phyloP scores from a whole-genome alignment of 2,888 invertebrate genomes.

The Podabrus alpinus region DNA sequence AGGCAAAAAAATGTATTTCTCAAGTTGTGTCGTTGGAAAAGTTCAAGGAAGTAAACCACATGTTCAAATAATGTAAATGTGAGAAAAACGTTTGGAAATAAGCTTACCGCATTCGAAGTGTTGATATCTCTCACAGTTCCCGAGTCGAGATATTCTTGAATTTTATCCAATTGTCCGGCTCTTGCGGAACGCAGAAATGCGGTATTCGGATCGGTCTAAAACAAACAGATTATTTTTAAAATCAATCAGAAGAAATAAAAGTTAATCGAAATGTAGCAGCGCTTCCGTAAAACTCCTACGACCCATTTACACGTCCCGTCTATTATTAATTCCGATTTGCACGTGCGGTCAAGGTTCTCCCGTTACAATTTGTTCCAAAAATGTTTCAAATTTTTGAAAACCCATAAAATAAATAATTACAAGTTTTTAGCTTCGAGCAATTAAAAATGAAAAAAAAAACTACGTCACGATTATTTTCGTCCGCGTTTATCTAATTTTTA shows the following conservation, averaged over 20 bases:
- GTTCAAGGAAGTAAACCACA: background rate
- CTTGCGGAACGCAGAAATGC: constrained; percentile 96
- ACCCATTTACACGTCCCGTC: background rate
- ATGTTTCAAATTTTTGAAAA: background rate
- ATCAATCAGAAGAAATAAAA: background rate
- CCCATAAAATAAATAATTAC: background rate
- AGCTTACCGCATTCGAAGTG: constrained; percentile 92
- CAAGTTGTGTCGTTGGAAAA: background rate
- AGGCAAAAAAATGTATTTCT: background rate
- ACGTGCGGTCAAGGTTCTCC: background rate
- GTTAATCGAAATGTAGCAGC: background rate
- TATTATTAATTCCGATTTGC: background rate
- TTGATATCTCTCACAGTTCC: constrained; percentile 92
- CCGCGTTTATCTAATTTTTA: background rate
- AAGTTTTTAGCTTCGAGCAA: background rate
- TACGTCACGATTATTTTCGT: background rate
- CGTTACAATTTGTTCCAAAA: background rate
- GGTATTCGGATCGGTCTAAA: constrained; percentile 80
- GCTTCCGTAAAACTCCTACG: background rate
- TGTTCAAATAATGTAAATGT: background rate
- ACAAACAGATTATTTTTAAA: constrained; percentile 9
- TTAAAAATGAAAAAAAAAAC: background rate
- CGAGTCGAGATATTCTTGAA: constrained; percentile 88
- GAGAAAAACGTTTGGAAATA: background rate
- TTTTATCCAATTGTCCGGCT: constrained; percentile 94